phyloP scores from a whole-genome alignment of 2,888 invertebrate species.

The Hirtodrosophila alboralis region DNA sequence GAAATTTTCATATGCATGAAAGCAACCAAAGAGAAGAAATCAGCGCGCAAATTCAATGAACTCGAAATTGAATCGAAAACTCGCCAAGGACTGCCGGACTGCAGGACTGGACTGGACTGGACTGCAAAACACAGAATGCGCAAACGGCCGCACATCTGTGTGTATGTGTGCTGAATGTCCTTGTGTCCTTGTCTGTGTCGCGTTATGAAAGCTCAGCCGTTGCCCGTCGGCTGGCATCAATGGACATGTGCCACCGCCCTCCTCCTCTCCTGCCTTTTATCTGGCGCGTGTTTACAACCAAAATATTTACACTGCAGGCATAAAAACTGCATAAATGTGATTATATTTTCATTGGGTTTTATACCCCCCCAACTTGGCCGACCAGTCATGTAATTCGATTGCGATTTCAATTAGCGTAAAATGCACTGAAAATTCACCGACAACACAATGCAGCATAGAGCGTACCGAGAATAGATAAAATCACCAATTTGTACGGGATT shows the following conservation, averaged over 20 bases:
- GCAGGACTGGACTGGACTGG: slow-evolving; percentile 16
- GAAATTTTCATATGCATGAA: slow-evolving; percentile 60
- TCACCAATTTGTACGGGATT: slow-evolving; percentile 31
- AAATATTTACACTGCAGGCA: slow-evolving; percentile 80
- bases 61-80: slow-evolving; percentile 73
- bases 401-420: slow-evolving; percentile 80
- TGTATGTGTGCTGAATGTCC: slow-evolving; percentile 14
- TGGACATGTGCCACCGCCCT: slow-evolving; percentile 23
- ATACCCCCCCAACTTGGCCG: slow-evolving; percentile 15
- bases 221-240: slow-evolving; percentile 25
- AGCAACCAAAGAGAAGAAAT: slow-evolving; percentile 58
- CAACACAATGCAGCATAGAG: slow-evolving; percentile 7
- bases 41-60: slow-evolving; percentile 76
- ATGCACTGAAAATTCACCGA: slow-evolving; percentile 52
- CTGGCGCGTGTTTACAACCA: slow-evolving; percentile 61
- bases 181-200: slow-evolving; percentile 11
- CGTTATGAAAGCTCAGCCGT: slow-evolving; percentile 36
- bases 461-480: slow-evolving; percentile 7
- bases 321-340: slow-evolving; percentile 80
- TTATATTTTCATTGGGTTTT: slow-evolving; percentile 77
- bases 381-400: slow-evolving; percentile 75
- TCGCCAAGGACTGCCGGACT: slow-evolving; percentile 18
- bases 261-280: slow-evolving; percentile 2
- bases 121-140: slow-evolving; percentile 28
- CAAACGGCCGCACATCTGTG: slow-evolving; percentile 10